These are phyloP conservation scores for Rhodinocichla rosea DNA, from an alignment of 2,113 vertebrate genomes.

Conservation along the genomic window DNA sequence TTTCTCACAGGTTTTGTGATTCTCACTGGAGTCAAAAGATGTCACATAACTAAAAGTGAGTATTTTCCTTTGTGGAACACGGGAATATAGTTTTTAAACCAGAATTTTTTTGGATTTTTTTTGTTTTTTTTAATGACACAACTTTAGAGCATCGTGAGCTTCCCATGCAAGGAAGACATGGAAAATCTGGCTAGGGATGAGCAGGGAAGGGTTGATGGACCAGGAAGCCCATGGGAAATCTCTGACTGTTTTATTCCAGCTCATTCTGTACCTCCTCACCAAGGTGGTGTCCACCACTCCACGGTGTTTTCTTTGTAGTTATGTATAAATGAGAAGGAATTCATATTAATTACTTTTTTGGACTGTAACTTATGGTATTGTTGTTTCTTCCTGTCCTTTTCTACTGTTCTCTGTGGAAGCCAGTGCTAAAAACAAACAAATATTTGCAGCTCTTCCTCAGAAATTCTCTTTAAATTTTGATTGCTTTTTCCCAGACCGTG, in stretches of 20 bases:
- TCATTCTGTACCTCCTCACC: background rate
- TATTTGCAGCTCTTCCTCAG: background rate
- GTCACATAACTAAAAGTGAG: background rate
- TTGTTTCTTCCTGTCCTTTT: background rate
- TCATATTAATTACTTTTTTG: background rate
- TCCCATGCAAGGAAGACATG: background rate
- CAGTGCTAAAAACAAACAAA: background rate
- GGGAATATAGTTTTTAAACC: background rate
- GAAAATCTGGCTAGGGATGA: background rate
- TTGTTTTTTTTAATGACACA: background rate
- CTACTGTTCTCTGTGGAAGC: background rate
- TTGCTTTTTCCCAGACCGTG: background rate
- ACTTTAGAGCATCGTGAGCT: background rate
- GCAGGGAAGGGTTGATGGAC: background rate
- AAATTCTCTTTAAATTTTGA: background rate
- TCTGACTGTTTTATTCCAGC: background rate
- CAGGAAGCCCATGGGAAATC: background rate
- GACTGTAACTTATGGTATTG: too few species aligned
- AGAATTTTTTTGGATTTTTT: background rate
- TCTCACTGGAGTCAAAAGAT: background rate
- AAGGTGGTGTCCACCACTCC: background rate
- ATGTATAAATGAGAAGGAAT: background rate
- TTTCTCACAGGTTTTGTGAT: background rate
- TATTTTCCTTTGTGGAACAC: background rate
- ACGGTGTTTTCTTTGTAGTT: background rate